These are phyloP conservation scores for Bradynema listronoti DNA, from an alignment of 1,140 invertebrate species.

Conservation along the genomic window DNA sequence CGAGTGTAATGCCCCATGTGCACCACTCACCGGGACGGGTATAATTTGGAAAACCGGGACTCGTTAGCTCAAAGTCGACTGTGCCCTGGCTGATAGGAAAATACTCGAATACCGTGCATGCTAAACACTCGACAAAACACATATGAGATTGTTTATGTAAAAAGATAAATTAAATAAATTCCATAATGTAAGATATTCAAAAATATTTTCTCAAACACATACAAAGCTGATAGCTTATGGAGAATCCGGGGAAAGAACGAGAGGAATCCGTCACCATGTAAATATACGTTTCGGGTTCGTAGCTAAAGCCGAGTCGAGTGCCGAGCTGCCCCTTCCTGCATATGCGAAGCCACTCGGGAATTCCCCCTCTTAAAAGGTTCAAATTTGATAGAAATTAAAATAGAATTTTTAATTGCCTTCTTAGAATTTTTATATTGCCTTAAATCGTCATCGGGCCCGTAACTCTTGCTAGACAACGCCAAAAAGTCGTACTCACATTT, in stretches of 20 bases:
- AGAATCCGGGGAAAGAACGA: slow-evolving; percentile 39
- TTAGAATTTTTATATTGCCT: slow-evolving; percentile 21
- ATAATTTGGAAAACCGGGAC: slow-evolving; percentile 41
- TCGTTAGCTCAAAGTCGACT: slow-evolving; percentile 34
- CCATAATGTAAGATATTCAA: not conserved
- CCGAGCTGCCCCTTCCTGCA: slow-evolving; percentile 25
- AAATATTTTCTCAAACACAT: too few relatives aligned
- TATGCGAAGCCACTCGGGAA: slow-evolving; percentile 13
- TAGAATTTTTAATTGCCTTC: not conserved
- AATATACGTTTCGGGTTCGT: slow-evolving; percentile 20
- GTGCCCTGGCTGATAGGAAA: slow-evolving; percentile 23
- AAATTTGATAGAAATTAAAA: not conserved
- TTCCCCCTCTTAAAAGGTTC: not conserved
- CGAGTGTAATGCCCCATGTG: slow-evolving; percentile 41
- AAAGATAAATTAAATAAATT: not conserved
- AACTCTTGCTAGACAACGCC: slow-evolving; percentile 21
- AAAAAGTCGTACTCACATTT: slow-evolving; percentile 48
- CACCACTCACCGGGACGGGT: slow-evolving; percentile 23
- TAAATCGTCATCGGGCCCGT: slow-evolving; percentile 5
- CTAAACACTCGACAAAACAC: slow-evolving; percentile 22
- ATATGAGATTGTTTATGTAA: slow-evolving; percentile 6
- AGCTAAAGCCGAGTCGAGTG: slow-evolving; percentile 7
- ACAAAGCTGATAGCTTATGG: slow-evolving; percentile 41
- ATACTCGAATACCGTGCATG: slow-evolving; percentile 46
- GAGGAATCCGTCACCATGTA: slow-evolving; percentile 48